Evolutionary conservation across 2,113 vertebrate genomes (phyloP), one percentile per base, ranked within the genome.

Genomic region (Hippocampus guttulatus): DNA sequence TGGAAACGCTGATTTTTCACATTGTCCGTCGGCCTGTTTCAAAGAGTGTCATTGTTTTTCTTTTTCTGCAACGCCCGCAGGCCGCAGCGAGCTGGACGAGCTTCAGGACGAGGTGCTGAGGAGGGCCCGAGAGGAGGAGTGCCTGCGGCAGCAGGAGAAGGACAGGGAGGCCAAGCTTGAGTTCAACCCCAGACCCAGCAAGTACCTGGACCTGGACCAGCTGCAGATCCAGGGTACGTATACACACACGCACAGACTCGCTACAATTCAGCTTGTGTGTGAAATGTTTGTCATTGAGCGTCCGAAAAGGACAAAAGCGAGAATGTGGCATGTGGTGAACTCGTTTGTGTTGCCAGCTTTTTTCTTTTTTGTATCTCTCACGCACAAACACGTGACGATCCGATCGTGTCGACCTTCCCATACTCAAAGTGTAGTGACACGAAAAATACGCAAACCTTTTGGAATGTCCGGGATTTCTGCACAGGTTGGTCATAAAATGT

Each of bases 181-280:
- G 85, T 99, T 99, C 86, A 99, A 99, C 84, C 97, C 97, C 68
- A 95, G 87, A 88, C 97, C 96, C 80, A 97, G 95, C 91, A 95
- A 97, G 84, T 99, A 99, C 90, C 91, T 99, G 85, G 97, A 99
- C 90, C 91, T 99, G 85, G 97, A 99, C 92, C 96, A 98, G 85
- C 94, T 99, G 68, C 96, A 98, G 87, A 96, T 95, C 92, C 97
- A 99, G 95, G 92, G 92, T 93, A 93, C 47, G 57, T 3, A 45
- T 14, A 3, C 43, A 12, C 68, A 52, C 64, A 64, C 43, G 57
- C 52, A 68, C 58, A 9, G 27, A 70, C 57, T 38, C 5, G 45
- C 71, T 45, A 70, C 55, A 45, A 45, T 12, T 3, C 43, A 45
- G 2, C 14, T 12, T 7, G 33, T 38, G 43, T 14, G 43, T 3